Conservation (phyloP, 2,888 invertebrate genomes). For the Amiota minor region DNA sequence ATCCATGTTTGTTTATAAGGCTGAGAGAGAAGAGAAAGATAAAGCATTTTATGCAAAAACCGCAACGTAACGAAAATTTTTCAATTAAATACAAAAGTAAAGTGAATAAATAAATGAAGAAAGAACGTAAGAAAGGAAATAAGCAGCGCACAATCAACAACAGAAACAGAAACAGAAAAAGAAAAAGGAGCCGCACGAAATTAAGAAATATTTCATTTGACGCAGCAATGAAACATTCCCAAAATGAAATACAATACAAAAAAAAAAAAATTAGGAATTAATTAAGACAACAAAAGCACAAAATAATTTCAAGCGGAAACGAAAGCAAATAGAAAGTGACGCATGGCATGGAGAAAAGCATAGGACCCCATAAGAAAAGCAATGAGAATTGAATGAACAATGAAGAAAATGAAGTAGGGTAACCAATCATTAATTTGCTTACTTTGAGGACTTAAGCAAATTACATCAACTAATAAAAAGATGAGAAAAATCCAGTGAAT, state of each 20-base stretch:
- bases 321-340: background rate
- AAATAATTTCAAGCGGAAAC: conserved; percentile 63
- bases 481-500: conserved; percentile 55
- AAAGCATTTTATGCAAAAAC: background rate
- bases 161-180: background rate
- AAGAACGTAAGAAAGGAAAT: conserved; percentile 2
- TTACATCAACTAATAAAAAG: background rate
- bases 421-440: too few relatives aligned
- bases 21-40: background rate
- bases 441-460: too few relatives aligned
- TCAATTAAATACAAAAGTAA: conserved; percentile 24
- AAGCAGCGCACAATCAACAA: background rate
- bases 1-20: background rate
- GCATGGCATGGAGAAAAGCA: too few relatives aligned
- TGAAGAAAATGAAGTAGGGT: background rate
- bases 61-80: conserved; percentile 21
- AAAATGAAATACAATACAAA: background rate
- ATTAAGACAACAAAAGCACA: conserved; percentile 56
- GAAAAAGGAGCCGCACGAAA: background rate
- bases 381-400: background rate
- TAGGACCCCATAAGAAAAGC: background rate
- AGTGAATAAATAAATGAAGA: conserved; percentile 4
- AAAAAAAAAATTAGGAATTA: conserved; percentile 60
- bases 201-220: conserved; percentile 60
- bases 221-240: conserved; percentile 42